These are phyloP conservation scores for Boleophthalmus pectinirostris DNA, from an alignment of 2,113 vertebrate species.

Conservation along the genomic window DNA sequence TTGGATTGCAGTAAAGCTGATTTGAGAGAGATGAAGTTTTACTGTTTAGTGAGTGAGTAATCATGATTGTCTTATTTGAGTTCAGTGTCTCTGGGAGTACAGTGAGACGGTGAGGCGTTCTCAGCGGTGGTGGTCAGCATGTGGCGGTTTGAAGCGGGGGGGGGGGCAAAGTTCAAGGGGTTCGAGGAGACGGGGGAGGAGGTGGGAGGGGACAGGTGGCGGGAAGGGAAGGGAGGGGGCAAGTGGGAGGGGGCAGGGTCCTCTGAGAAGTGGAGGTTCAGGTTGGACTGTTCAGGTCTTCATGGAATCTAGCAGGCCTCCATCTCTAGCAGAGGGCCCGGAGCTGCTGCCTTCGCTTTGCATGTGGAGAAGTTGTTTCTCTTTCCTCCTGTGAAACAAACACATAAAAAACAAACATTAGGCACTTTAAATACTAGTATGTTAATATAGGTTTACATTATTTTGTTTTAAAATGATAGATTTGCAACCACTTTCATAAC, in stretches of 20 bases:
- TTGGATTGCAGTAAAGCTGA: constrained; percentile 57
- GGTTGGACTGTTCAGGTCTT: constrained; percentile 68
- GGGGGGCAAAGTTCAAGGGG: background rate
- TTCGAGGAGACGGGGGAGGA: no score
- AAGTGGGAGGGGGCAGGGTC: constrained; percentile 20
- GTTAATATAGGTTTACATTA: no score
- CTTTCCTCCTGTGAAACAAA: constrained; percentile 85
- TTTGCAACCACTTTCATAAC: no score
- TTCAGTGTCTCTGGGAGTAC: constrained; percentile 71
- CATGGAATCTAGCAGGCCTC: constrained; percentile 91
- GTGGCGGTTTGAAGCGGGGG: constrained; percentile 37
- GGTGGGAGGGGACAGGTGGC: constrained; percentile 6
- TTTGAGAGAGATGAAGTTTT: constrained; percentile 29
- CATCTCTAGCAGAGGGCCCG: constrained; percentile 96
- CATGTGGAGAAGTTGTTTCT: constrained; percentile 91
- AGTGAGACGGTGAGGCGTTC: constrained; percentile 51
- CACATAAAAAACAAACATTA: background rate
- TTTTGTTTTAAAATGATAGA: no score
- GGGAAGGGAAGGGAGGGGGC: background rate
- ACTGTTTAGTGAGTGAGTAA: constrained; percentile 22
- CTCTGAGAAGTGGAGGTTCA: constrained; percentile 70
- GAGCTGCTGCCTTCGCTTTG: constrained; percentile 94
- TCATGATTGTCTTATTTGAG: constrained; percentile 79
- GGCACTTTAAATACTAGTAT: no score
- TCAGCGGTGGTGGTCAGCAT: constrained; percentile 30